Conservation (phyloP, 2,113 vertebrate species). For the Rhinoderma darwinii region DNA sequence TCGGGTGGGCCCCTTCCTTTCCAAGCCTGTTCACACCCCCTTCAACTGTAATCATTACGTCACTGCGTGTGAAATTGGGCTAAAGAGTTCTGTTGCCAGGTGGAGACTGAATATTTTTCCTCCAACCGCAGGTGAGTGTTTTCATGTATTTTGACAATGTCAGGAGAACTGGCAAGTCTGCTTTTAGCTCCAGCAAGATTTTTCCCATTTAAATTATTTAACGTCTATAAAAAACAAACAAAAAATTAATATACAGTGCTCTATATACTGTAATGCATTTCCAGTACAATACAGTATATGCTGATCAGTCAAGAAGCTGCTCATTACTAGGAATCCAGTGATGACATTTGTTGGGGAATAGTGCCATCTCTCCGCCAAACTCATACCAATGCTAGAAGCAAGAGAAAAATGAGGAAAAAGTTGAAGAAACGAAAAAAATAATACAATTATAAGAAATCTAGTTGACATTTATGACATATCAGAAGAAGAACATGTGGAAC, state of each 20-base stretch:
- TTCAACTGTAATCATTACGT: no score
- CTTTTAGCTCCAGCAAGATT: no score
- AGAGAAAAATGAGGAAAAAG: no score
- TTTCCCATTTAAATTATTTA: no score
- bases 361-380: conserved; percentile 45
- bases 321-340: neutral
- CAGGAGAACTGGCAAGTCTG: no score
- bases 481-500: neutral
- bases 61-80: no score
- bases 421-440: neutral
- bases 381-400: neutral
- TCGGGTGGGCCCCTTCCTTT: no score
- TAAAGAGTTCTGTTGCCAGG: no score
- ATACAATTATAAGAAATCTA: neutral
- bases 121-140: no score
- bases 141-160: no score
- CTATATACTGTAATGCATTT: neutral
- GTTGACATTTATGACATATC: neutral
- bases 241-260: neutral
- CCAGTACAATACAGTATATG: neutral
- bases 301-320: neutral
- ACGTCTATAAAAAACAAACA: neutral
- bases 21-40: no score
- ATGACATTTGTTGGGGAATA: conserved; percentile 27
- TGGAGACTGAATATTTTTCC: no score